A percentile compares a stretch with the other conserved stretches of the same genome.
Evolutionary conservation across 1,140 invertebrate genomes (phyloP).

Genomic region (Harlomillsia oculata): DNA sequence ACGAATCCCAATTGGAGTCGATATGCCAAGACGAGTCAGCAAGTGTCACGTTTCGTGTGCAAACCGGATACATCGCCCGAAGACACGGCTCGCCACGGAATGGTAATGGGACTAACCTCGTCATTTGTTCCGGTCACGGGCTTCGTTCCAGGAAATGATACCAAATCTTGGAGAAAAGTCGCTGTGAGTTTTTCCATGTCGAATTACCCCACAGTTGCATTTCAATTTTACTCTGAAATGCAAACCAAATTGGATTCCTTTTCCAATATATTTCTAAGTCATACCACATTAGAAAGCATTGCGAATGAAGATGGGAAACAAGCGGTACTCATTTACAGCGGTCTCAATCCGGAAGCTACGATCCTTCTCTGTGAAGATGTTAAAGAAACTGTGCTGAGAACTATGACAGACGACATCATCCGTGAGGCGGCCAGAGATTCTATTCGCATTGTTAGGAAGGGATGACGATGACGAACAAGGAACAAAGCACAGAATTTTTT

Average conservation of each 20-base stretch:
- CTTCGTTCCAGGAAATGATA: conserved; percentile 2
- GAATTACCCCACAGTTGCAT: no score
- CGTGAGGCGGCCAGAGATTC: no score
- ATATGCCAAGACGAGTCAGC: conserved; percentile 14
- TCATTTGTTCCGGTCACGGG: conserved; percentile 13
- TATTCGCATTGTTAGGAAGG: no score
- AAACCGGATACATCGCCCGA: neutral
- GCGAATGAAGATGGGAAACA: no score
- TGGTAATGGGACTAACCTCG: neutral
- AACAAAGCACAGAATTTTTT: no score
- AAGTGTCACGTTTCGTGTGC: conserved; percentile 9
- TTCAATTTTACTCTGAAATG: conserved; percentile 8
- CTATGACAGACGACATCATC: no score
- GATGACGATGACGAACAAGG: no score
- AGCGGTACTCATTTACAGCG: no score
- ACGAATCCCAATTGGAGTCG: conserved; percentile 13
- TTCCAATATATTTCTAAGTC: neutral
- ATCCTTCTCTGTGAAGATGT: no score
- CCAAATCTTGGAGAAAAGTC: conserved; percentile 5
- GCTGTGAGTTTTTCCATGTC: conserved; percentile 1
- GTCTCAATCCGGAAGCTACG: no score
- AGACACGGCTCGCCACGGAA: neutral
- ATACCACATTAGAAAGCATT: neutral
- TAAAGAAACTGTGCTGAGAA: no score
- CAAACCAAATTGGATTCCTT: neutral